A percentile compares a stretch with the other conserved stretches of the same genome.
These are phyloP conservation scores for Tetheella fluctuosa DNA, from an alignment of 2,888 invertebrate species.

Conservation along the genomic window DNA sequence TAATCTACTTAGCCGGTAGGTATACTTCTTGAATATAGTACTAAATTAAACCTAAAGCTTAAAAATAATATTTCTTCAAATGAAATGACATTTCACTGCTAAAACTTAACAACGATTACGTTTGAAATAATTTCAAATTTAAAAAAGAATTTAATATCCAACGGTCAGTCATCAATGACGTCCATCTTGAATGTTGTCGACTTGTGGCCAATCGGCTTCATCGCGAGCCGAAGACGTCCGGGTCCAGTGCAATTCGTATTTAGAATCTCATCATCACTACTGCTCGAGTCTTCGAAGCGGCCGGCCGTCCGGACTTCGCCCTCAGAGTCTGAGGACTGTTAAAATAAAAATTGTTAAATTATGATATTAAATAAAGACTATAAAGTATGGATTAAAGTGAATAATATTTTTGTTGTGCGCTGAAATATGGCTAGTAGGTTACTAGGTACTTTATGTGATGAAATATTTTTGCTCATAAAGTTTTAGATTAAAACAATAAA, in stretches of 20 bases:
- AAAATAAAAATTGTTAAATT: constrained; percentile 23
- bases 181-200: constrained; percentile 72
- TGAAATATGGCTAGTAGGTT: too few relatives aligned
- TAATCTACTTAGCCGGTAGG: not conserved
- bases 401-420: too few relatives aligned
- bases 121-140: not conserved
- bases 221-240: constrained; percentile 67
- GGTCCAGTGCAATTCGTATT: constrained; percentile 60
- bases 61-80: not conserved
- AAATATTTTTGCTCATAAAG: not conserved
- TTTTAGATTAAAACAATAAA: too few relatives aligned
- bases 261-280: constrained; percentile 74
- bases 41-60: not conserved
- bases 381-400: too few relatives aligned
- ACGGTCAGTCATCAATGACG: constrained; percentile 69
- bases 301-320: constrained; percentile 63
- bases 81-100: constrained; percentile 4
- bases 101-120: not conserved
- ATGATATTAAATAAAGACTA: not conserved
- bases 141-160: constrained; percentile 19
- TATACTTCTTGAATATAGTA: not conserved
- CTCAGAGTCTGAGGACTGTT: constrained; percentile 72
- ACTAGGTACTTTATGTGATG: not conserved
- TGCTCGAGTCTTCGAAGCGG: constrained; percentile 70
- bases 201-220: constrained; percentile 70